Evolutionary conservation across 2,797 vertebrate species (phyloP).

Genomic region (Ambastaia sidthimunki): DNA sequence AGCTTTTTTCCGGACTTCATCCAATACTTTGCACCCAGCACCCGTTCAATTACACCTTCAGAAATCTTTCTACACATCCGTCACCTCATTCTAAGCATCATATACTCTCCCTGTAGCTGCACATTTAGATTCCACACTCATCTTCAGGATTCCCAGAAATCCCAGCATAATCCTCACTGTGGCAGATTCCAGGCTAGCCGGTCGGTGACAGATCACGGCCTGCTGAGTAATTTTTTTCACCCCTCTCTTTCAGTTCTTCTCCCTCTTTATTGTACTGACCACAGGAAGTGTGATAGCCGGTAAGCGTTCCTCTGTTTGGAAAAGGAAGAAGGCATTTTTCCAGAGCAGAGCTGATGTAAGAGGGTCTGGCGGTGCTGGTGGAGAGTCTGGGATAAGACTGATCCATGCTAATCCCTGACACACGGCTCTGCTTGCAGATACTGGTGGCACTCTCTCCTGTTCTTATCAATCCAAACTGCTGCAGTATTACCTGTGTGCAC

Average conservation of each 20-base stretch:
- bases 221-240: conserved; percentile 51
- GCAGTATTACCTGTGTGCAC: conserved; percentile 68
- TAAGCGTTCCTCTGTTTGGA: conserved; percentile 52
- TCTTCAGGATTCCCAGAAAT: conserved; percentile 51
- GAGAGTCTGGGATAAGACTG: conserved; percentile 59
- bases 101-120: conserved; percentile 26
- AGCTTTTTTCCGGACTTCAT: not conserved
- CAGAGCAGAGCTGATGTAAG: conserved; percentile 49
- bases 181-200: conserved; percentile 39
- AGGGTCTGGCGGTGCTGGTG: conserved; percentile 46
- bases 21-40: not conserved
- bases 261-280: conserved; percentile 51
- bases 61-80: conserved; percentile 17
- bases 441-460: conserved; percentile 47
- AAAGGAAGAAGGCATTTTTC: conserved; percentile 53
- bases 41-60: not conserved
- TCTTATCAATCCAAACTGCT: conserved; percentile 57
- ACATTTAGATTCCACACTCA: conserved; percentile 34
- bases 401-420: conserved; percentile 63
- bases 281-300: conserved; percentile 54
- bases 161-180: conserved; percentile 53
- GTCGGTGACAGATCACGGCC: conserved; percentile 25
- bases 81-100: conserved; percentile 17
- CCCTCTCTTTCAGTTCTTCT: conserved; percentile 29
- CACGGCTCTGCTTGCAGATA: conserved; percentile 50